Conservation (phyloP, 2,888 invertebrate genomes). For the Tiliacea citrago region DNA sequence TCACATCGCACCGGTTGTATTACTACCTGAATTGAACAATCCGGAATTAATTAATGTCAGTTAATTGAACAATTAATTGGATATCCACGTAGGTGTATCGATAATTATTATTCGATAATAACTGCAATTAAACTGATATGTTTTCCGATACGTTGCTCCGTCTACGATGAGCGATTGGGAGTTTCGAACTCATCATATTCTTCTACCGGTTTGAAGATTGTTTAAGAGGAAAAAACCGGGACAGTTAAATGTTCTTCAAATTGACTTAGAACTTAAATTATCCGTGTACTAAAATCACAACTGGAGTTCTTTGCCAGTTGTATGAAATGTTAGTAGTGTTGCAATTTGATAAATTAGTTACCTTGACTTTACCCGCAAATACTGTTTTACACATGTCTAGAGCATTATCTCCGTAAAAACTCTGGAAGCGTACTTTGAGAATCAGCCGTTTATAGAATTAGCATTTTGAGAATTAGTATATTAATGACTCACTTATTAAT, state of each 20-base stretch:
- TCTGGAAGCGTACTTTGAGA: too few relatives aligned
- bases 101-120: conserved; percentile 22
- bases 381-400: too few relatives aligned
- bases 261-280: neutral
- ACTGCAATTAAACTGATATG: conserved; percentile 25
- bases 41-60: conserved; percentile 53
- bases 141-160: conserved; percentile 4
- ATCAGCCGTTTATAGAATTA: too few relatives aligned
- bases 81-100: conserved; percentile 34
- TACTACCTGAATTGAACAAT: conserved; percentile 45
- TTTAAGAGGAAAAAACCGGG: neutral
- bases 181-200: neutral
- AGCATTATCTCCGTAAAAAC: neutral
- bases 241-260: neutral
- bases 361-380: too few relatives aligned
- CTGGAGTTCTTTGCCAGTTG: neutral
- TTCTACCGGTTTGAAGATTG: too few relatives aligned
- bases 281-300: neutral
- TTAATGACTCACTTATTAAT: too few relatives aligned
- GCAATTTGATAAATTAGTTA: neutral
- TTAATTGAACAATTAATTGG: conserved; percentile 58
- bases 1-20: conserved; percentile 9
- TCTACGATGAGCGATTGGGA: neutral
- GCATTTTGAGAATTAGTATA: too few relatives aligned
- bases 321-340: neutral